phyloP scores from a whole-genome alignment of 2,888 invertebrate species.

The Erebia ligea region DNA sequence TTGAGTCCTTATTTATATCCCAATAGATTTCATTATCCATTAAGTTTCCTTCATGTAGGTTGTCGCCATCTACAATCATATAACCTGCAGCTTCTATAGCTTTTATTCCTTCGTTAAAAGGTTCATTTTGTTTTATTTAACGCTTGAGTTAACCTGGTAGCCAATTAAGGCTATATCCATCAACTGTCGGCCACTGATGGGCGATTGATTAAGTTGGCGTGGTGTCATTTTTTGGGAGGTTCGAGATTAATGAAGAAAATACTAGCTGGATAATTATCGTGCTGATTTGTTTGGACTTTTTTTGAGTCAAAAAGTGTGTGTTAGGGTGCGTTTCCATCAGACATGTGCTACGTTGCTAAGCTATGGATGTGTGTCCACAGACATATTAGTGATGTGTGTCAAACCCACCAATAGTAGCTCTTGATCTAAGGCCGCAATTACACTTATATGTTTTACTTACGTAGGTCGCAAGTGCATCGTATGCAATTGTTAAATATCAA shows the following conservation, averaged over 20 bases:
- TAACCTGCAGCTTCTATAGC: slow-evolving; percentile 19
- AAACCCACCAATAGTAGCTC: too few relatives aligned
- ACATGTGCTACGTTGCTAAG: too few relatives aligned
- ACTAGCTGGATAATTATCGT: slow-evolving; percentile 18
- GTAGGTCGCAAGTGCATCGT: too few relatives aligned
- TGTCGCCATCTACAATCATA: slow-evolving; percentile 23
- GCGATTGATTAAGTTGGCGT: slow-evolving; percentile 65
- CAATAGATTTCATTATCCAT: slow-evolving; percentile 45
- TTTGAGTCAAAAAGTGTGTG: background rate
- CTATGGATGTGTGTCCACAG: too few relatives aligned
- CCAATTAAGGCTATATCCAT: slow-evolving; percentile 47
- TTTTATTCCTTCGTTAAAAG: slow-evolving; percentile 28
- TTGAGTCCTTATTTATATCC: slow-evolving; percentile 39
- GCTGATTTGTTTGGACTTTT: background rate
- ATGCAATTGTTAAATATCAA: too few relatives aligned
- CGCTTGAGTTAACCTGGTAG: slow-evolving; percentile 15
- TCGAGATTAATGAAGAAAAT: slow-evolving; percentile 55
- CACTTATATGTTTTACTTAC: too few relatives aligned
- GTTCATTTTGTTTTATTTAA: slow-evolving; percentile 24
- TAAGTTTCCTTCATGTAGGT: slow-evolving; percentile 16
- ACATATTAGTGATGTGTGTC: too few relatives aligned
- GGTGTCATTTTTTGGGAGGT: slow-evolving; percentile 58
- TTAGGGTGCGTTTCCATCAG: too few relatives aligned
- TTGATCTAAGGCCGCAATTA: too few relatives aligned
- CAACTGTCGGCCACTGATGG: slow-evolving; percentile 55